A percentile compares a stretch with the other conserved stretches of the same genome.
These are phyloP conservation scores for Nyctibius bracteatus DNA, from an alignment of 2,113 vertebrate species.

Conservation along the genomic window DNA sequence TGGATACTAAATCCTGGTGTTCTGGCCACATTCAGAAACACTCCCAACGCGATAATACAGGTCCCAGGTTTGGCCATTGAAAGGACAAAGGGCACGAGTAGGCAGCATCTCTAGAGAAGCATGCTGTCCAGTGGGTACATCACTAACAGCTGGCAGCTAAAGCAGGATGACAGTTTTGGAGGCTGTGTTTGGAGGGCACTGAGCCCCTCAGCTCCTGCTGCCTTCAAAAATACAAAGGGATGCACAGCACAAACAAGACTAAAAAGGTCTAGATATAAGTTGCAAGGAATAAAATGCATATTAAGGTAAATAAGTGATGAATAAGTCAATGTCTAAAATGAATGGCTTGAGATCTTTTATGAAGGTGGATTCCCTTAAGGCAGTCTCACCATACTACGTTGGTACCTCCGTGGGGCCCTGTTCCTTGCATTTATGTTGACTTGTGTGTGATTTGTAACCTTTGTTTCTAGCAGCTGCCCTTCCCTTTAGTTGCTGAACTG, in stretches of 20 bases:
- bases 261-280: not conserved
- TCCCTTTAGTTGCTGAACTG: not conserved
- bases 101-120: not conserved
- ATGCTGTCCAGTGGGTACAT: not conserved
- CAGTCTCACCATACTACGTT: not conserved
- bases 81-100: not conserved
- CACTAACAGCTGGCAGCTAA: not conserved
- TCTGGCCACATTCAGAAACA: not conserved
- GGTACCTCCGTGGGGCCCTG: not conserved
- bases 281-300: not conserved
- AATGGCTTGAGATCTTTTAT: not conserved
- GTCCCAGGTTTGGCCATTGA: not conserved
- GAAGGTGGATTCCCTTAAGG: not conserved
- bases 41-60: not conserved
- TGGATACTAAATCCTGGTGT: not conserved
- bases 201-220: not conserved
- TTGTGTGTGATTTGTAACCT: not conserved
- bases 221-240: not conserved
- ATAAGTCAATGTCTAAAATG: not conserved
- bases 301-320: not conserved
- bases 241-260: not conserved
- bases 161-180: not conserved
- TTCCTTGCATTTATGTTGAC: not conserved
- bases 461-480: not conserved
- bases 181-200: not conserved